Percentiles rank a stretch among this genome's conserved stretches.
Conservation (phyloP, 2,888 invertebrate genomes). For the Aspidiotus destructor region DNA sequence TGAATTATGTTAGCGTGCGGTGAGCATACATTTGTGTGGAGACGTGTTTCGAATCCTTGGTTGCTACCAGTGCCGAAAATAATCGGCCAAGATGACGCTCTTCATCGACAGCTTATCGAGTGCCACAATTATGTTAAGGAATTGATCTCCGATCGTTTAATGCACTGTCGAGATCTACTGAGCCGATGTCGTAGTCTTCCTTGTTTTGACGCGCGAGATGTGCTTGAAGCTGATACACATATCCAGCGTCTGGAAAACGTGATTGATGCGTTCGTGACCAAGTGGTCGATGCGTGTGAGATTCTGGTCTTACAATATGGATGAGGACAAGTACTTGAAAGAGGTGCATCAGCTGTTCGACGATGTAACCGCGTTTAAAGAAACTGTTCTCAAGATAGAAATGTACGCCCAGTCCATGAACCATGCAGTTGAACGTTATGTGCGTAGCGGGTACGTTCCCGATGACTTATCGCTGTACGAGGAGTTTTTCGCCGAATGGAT, state of each 20-base stretch:
- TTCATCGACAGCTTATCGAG: neutral
- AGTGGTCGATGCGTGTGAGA: constrained; percentile 4
- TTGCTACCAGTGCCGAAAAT: constrained; percentile 15
- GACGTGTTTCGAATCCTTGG: neutral
- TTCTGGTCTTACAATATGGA: constrained; percentile 6
- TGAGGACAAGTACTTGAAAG: neutral
- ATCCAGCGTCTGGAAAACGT: constrained; percentile 2
- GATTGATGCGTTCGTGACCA: constrained; percentile 5
- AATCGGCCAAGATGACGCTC: neutral
- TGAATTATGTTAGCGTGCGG: constrained; percentile 5
- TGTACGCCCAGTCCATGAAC: neutral
- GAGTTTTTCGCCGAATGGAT: neutral
- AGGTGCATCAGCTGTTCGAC: neutral
- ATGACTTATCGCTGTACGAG: neutral
- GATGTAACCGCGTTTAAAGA: neutral
- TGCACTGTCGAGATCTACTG: neutral
- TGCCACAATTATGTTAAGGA: constrained; percentile 7
- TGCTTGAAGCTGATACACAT: neutral
- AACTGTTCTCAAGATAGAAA: neutral
- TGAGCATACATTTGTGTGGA: neutral
- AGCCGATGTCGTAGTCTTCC: neutral
- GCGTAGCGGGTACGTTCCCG: neutral
- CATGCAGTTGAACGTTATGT: neutral
- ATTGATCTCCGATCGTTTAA: constrained; percentile 1
- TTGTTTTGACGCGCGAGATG: neutral